These are phyloP conservation scores for Balaeniceps rex DNA, from an alignment of 2,113 vertebrate species.

Conservation along the genomic window DNA sequence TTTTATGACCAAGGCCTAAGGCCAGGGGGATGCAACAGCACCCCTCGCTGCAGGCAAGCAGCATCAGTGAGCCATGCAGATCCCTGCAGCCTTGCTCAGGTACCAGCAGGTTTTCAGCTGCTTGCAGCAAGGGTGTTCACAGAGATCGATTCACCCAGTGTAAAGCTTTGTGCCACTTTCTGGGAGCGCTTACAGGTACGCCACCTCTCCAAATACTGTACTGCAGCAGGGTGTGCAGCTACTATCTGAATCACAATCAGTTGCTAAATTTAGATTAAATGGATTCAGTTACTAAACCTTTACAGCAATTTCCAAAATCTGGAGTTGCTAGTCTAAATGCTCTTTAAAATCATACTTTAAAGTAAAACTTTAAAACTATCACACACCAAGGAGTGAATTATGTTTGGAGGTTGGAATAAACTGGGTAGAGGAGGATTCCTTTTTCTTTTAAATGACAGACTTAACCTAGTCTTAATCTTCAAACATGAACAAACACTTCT, in stretches of 20 bases:
- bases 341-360: background rate
- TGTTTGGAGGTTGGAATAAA: background rate
- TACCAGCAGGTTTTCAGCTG: background rate
- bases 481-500: constrained; percentile 14
- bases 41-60: too few relatives aligned
- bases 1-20: background rate
- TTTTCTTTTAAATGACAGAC: background rate
- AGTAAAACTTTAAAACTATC: background rate
- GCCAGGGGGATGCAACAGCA: background rate
- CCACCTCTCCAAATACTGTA: background rate
- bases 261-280: background rate
- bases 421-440: background rate
- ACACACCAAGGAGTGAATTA: background rate
- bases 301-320: background rate
- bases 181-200: background rate
- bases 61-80: fast-evolving
- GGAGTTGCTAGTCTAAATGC: background rate
- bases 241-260: background rate
- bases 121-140: background rate
- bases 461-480: constrained; percentile 38
- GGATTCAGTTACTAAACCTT: background rate
- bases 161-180: background rate
- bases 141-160: too few relatives aligned
- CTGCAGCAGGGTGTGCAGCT: background rate
- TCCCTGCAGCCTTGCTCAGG: background rate